Evolutionary conservation across 2,113 vertebrate genomes (phyloP), one percentile per base, ranked within the genome.

Genomic region (Pandion haliaetus): DNA sequence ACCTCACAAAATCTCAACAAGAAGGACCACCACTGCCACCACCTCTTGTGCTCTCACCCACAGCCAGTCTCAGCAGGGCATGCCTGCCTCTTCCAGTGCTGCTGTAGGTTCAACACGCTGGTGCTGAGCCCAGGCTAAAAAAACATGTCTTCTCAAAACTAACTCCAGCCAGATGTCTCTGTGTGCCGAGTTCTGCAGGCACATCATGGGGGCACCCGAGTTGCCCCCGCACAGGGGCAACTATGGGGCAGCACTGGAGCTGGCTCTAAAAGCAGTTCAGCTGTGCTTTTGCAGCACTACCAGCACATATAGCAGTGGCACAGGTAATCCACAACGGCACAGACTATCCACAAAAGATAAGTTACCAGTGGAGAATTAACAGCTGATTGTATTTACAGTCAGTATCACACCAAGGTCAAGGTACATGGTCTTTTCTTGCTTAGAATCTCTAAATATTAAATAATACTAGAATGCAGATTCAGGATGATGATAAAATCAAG

Each of bases 161-260:
- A 89, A 50, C 32, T 57, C n/a, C 44, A 80, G 24, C 13, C 23
- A 57, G 49, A 31, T 5, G 20, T 19, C 67, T 44, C 45, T 21
- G 73, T 1, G 0, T 7, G 28, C 12, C 1, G 1, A 40, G 34
- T n/a, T 58, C 62, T 40, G 38, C 34, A 66, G 25, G 34, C 25
- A 38, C 31, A 55, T 29, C 23, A n/a, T 1, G 4, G 38, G 14
- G 57, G n/a, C 10, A 66, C 3, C 8, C 0, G 1, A 32, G 17
- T 26, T n/a, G 52, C 8, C 45, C 34, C 29, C 0, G 0, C 10
- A 8, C 34, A 36, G 18, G 20, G 17, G 21, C 10, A 50, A 42
- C 57, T 65, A 26, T 6, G 4, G 25, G 65, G 28, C 63, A 72
- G 54, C 47, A 12, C n/a, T 44, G 66, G 23, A 44, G 66, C 50